Evolutionary conservation across 2,113 vertebrate genomes (phyloP).

Genomic region (Gallinago undulata): DNA sequence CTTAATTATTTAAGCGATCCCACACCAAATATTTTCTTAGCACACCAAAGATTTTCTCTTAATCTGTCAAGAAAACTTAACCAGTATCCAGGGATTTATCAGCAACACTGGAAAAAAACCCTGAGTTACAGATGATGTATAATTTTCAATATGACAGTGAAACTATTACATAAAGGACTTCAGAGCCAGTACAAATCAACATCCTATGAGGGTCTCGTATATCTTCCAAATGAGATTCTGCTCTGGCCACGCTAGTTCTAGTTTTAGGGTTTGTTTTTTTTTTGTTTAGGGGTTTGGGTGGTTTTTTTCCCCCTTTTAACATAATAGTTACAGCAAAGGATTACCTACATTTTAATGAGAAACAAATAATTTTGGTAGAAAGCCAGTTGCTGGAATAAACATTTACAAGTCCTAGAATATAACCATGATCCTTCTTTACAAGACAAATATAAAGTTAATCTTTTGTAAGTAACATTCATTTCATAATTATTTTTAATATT

Average conservation of each 20-base stretch:
- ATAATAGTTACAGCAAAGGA: not conserved
- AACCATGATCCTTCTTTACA: not conserved
- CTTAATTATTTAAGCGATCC: not conserved
- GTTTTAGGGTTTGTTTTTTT: not conserved
- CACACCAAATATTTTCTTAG: not conserved
- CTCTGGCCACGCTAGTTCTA: not conserved
- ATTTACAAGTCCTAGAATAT: not conserved
- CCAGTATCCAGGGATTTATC: not conserved
- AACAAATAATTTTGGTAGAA: not conserved
- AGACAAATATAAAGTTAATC: not conserved
- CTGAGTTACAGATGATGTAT: not conserved
- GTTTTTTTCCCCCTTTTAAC: not conserved
- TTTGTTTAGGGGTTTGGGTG: not conserved
- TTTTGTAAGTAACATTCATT: not conserved
- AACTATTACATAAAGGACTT: not conserved
- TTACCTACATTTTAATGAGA: not conserved
- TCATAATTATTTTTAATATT: not conserved
- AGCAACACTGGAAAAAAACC: not conserved
- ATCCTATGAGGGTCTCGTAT: not conserved
- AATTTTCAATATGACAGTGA: not conserved
- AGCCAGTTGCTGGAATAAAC: not conserved
- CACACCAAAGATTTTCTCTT: not conserved
- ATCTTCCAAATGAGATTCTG: not conserved
- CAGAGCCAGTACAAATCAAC: slow-evolving; percentile 12
- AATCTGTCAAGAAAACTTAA: not conserved